Evolutionary conservation across 2,888 invertebrate genomes (phyloP).

Genomic region (Odontocerum albicorne): DNA sequence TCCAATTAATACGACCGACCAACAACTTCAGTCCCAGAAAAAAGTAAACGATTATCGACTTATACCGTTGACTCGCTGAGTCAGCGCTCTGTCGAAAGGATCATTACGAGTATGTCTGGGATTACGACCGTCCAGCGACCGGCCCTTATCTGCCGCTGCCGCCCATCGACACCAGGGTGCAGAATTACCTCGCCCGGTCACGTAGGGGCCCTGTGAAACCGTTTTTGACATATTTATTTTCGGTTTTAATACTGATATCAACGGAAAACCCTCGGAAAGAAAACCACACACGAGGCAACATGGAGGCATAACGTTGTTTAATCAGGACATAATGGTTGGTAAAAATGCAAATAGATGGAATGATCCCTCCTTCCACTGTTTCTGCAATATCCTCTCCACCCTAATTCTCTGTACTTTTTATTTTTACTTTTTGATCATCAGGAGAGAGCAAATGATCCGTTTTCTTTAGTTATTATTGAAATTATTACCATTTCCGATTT

Average conservation of each 20-base stretch:
- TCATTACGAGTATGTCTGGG: too few relatives aligned
- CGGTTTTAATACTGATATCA: constrained; percentile 34
- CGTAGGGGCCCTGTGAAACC: constrained; percentile 16
- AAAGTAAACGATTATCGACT: too few relatives aligned
- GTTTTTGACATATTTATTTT: constrained; percentile 34
- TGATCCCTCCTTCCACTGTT: too few relatives aligned
- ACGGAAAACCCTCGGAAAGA: constrained; percentile 19
- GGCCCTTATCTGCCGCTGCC: background rate
- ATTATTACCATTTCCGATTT: too few relatives aligned
- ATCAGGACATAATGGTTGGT: constrained; percentile 34
- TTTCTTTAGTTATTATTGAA: too few relatives aligned
- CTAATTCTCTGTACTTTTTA: too few relatives aligned
- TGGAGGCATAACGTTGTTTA: constrained; percentile 32
- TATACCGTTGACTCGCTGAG: too few relatives aligned
- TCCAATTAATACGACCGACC: too few relatives aligned
- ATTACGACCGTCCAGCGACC: background rate
- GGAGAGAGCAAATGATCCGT: too few relatives aligned
- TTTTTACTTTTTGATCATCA: too few relatives aligned
- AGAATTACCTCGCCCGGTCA: constrained; percentile 29
- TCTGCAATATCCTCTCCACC: too few relatives aligned
- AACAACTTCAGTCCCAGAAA: too few relatives aligned
- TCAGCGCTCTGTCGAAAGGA: background rate
- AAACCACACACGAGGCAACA: constrained; percentile 17
- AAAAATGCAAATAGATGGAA: constrained; percentile 24
- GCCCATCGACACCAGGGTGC: constrained; percentile 21